Base-by-base conservation (phyloP, 1,140 invertebrate species). In the Caenorhabditis briggsae region DNA sequence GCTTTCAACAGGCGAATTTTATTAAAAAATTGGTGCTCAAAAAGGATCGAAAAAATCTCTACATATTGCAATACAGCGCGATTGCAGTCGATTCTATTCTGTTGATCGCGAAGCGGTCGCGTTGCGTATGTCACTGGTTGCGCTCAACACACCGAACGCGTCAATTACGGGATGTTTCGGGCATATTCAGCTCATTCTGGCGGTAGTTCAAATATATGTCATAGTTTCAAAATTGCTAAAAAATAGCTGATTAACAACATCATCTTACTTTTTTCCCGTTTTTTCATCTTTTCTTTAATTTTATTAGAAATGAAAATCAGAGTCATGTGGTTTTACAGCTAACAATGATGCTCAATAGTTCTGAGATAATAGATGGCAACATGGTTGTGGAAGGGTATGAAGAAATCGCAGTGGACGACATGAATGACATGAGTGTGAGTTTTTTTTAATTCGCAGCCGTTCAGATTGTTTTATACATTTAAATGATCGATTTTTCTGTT, bases 351-450 rank as follows among this genome's bases (percentile, higher is more conserved):
- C 3, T 50, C 9, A 53, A 48, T 59, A 33, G 33, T 43, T 6
- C 43, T 33, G 61, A 85, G 20, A 65, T 70, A 56, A 59, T 70
- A 7, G 84, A 74, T n/a, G 50, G 41, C 84, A 85, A 85, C 48
- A 85, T 85, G 46, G 84, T 85, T 2, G 84, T 85, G 7, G 84
- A 65, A 58, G 61, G 46, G 16, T 64, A 85, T 18, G 84, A 85
- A 12, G 65, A 70, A 74, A 65, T 70, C 16, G 56, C 83, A 64
- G 83, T 64, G n/a, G 83, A 84, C 9, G 84, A 78, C 23, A 78
- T 78, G 7, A 70, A 74, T 33, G 84, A 84, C 58, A 59, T 84
- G 56, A 64, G 18, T 58, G 82, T 83, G 12, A n/a, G 58, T 59
- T 9, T 20, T 56, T 16, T 41, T 41, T 11, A 20, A 11, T 46